Conservation (phyloP, 2,113 vertebrate genomes). For the Seriola dumerili region DNA sequence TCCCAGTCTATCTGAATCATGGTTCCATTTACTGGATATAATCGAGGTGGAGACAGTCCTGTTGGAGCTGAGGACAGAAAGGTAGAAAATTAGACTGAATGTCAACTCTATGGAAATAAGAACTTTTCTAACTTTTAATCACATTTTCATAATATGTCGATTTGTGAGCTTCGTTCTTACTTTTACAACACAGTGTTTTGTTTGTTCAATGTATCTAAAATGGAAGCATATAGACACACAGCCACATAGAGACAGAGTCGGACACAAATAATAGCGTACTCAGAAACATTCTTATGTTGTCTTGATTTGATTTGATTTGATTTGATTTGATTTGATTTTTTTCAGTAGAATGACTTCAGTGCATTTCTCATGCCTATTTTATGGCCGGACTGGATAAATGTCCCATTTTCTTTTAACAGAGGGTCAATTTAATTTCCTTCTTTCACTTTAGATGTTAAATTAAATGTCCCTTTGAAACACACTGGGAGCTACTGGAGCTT, state of each 20-base stretch:
- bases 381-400: constrained; percentile 43
- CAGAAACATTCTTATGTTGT: constrained; percentile 4
- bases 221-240: not conserved
- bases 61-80: constrained; percentile 85
- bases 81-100: not conserved
- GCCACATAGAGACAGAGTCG: too few relatives aligned
- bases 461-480: constrained; percentile 70
- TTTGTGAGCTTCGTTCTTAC: not conserved
- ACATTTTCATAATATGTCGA: not conserved
- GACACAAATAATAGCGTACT: not conserved
- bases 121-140: not conserved
- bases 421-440: constrained; percentile 71
- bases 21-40: constrained; percentile 86
- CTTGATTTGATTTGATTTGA: not conserved
- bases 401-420: constrained; percentile 53
- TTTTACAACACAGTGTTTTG: not conserved
- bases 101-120: not conserved
- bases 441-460: constrained; percentile 74
- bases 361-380: not conserved
- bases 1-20: constrained; percentile 86
- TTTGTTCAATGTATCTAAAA: not conserved
- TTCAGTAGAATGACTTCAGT: not conserved
- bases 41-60: constrained; percentile 81
- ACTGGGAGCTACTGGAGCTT: constrained; percentile 39
- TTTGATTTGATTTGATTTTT: constrained; percentile 4